Evolutionary conservation across 2,113 vertebrate genomes (phyloP).

Genomic region (Drymodes brunneopygia): DNA sequence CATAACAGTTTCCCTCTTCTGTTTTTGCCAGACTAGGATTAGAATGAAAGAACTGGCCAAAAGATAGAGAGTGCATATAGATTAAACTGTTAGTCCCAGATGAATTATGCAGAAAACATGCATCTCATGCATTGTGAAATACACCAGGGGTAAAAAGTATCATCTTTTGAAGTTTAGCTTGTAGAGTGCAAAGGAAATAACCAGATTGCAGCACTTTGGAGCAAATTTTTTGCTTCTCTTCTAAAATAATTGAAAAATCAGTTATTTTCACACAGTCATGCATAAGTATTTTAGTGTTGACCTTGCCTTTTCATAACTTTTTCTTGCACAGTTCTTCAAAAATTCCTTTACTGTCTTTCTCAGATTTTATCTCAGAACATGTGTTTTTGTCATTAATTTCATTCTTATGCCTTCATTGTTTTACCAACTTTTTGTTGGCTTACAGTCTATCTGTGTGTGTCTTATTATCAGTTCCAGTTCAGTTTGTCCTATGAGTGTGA

Average conservation of each 20-base stretch:
- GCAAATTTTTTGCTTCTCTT: background rate
- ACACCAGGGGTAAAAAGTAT: background rate
- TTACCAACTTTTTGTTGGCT: constrained; percentile 1
- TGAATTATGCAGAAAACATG: background rate
- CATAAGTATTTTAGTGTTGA: background rate
- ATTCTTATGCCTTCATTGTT: background rate
- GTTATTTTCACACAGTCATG: background rate
- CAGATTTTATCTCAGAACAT: constrained; percentile 29
- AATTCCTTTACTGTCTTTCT: constrained; percentile 23
- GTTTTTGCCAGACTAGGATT: background rate
- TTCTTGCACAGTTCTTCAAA: constrained; percentile 4
- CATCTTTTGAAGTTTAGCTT: background rate
- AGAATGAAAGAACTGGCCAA: background rate
- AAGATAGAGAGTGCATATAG: background rate
- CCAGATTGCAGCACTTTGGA: background rate
- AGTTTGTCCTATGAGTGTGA: accelerated
- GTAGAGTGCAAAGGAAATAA: background rate
- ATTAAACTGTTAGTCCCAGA: background rate
- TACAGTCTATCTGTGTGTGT: background rate
- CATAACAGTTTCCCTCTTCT: background rate
- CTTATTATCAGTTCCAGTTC: background rate
- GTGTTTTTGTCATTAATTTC: constrained; percentile 24
- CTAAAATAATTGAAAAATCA: constrained; percentile 35
- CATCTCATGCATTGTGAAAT: background rate
- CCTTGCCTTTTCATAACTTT: background rate